These are phyloP conservation scores for Pseudorasbora parva DNA, from an alignment of 2,113 vertebrate species.

Conservation along the genomic window DNA sequence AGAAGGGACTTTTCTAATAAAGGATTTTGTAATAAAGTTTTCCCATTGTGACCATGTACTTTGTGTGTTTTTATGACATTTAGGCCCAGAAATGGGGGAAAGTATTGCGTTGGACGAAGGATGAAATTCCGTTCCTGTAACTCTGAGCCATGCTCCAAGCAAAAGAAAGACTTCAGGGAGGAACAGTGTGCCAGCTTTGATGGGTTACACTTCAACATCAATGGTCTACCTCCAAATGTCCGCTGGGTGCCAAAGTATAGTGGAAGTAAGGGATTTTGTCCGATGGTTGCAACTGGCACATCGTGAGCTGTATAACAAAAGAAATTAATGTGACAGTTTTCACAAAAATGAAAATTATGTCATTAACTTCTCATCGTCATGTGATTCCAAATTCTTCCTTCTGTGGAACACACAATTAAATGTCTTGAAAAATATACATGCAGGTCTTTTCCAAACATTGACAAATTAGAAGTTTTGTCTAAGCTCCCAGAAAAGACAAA, in stretches of 20 bases:
- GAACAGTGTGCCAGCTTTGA: slow-evolving; percentile 93
- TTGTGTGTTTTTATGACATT: slow-evolving; percentile 30
- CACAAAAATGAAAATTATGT: background rate
- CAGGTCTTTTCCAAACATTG: background rate
- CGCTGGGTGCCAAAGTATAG: slow-evolving; percentile 99
- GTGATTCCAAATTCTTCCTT: background rate
- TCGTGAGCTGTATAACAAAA: background rate
- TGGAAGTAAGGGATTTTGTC: slow-evolving; percentile 86
- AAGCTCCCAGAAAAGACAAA: background rate
- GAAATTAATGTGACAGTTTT: background rate
- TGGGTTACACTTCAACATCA: slow-evolving; percentile 98
- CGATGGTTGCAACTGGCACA: background rate
- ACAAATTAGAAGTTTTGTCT: background rate
- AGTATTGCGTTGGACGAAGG: slow-evolving; percentile 92
- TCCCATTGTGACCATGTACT: background rate
- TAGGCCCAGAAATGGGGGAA: slow-evolving; percentile 93
- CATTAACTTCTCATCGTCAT: background rate
- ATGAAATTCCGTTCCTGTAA: slow-evolving; percentile 99
- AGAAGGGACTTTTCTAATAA: background rate
- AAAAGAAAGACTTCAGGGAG: slow-evolving; percentile 93
- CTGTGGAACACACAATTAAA: background rate
- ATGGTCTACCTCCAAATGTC: slow-evolving; percentile 91
- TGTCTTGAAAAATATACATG: background rate
- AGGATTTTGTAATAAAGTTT: background rate
- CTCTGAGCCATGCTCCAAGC: slow-evolving; percentile 90